Conservation (phyloP, 2,797 vertebrate species). For the Ctenopoma multispine region DNA sequence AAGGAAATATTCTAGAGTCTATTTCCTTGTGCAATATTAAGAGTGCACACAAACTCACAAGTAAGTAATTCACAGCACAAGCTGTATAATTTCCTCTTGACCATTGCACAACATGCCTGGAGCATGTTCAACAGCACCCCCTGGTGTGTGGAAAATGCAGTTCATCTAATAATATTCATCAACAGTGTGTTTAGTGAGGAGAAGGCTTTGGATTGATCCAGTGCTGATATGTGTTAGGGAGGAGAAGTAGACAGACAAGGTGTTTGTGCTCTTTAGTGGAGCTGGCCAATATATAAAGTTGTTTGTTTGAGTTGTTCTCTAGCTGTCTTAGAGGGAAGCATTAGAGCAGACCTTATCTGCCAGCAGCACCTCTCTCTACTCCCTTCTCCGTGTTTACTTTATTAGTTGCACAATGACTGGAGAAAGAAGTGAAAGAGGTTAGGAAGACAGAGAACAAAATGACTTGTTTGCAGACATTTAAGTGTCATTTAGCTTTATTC, state of each 20-base stretch:
- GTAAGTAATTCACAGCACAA: not conserved
- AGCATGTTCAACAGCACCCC: slow-evolving; percentile 69
- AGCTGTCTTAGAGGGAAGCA: slow-evolving; percentile 22
- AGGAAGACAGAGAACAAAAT: slow-evolving; percentile 9
- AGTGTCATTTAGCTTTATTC: slow-evolving; percentile 21
- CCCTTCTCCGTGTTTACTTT: slow-evolving; percentile 38
- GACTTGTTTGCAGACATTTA: slow-evolving; percentile 25
- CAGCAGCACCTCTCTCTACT: not conserved
- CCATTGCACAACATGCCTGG: slow-evolving; percentile 18
- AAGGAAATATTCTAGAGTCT: slow-evolving; percentile 35
- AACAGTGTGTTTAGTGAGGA: slow-evolving; percentile 4
- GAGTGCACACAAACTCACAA: slow-evolving; percentile 19
- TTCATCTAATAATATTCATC: slow-evolving; percentile 11
- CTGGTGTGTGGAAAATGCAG: slow-evolving; percentile 57
- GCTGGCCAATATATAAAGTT: slow-evolving; percentile 49
- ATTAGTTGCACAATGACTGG: slow-evolving; percentile 15
- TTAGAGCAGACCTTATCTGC: slow-evolving; percentile 23
- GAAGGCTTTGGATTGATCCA: slow-evolving; percentile 36
- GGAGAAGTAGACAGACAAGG: slow-evolving; percentile 18
- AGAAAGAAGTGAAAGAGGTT: not conserved
- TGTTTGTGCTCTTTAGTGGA: slow-evolving; percentile 54
- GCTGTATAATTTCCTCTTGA: slow-evolving; percentile 20
- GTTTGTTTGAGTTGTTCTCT: slow-evolving; percentile 55
- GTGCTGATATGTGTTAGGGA: slow-evolving; percentile 39
- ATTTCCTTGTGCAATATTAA: slow-evolving; percentile 37